A percentile compares a stretch with the other conserved stretches of the same genome.
phyloP scores from a whole-genome alignment of 2,888 invertebrate species.

The Panzeria rudis region DNA sequence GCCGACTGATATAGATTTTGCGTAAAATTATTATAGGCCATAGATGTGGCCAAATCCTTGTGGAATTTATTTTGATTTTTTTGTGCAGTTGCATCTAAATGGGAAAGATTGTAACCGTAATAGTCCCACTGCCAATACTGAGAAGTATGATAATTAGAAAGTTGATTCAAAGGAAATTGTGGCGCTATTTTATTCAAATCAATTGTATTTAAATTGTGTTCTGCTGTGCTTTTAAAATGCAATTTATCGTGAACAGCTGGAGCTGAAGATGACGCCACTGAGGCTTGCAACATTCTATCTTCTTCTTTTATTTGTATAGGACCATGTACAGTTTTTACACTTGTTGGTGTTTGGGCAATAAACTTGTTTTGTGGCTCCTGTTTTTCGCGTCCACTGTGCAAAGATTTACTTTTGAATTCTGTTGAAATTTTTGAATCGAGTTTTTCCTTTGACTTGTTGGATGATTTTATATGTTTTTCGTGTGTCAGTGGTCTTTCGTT shows the following conservation, averaged over 20 bases:
- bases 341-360: slow-evolving; percentile 44
- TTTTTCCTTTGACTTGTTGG: slow-evolving; percentile 61
- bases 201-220: slow-evolving; percentile 79
- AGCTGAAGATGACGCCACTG: slow-evolving; percentile 63
- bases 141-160: slow-evolving; percentile 88
- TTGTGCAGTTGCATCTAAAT: slow-evolving; percentile 85
- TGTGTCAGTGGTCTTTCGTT: slow-evolving; percentile 45
- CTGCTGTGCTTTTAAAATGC: slow-evolving; percentile 76
- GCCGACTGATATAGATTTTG: slow-evolving; percentile 83
- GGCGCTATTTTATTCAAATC: slow-evolving; percentile 86
- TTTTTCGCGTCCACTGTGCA: slow-evolving; percentile 51
- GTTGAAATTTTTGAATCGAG: slow-evolving; percentile 24
- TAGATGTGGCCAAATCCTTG: slow-evolving; percentile 83
- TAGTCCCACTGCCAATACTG: slow-evolving; percentile 88
- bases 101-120: slow-evolving; percentile 86
- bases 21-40: slow-evolving; percentile 83
- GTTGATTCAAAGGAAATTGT: slow-evolving; percentile 87
- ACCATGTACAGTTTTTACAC: slow-evolving; percentile 60
- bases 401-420: slow-evolving; percentile 41
- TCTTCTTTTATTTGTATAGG: slow-evolving; percentile 79
- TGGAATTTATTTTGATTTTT: slow-evolving; percentile 86
- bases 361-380: slow-evolving; percentile 60
- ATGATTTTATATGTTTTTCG: slow-evolving; percentile 64
- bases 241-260: slow-evolving; percentile 76
- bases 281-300: slow-evolving; percentile 75